phyloP scores from a whole-genome alignment of 1,140 invertebrate genomes.

The Aphis craccivora region DNA sequence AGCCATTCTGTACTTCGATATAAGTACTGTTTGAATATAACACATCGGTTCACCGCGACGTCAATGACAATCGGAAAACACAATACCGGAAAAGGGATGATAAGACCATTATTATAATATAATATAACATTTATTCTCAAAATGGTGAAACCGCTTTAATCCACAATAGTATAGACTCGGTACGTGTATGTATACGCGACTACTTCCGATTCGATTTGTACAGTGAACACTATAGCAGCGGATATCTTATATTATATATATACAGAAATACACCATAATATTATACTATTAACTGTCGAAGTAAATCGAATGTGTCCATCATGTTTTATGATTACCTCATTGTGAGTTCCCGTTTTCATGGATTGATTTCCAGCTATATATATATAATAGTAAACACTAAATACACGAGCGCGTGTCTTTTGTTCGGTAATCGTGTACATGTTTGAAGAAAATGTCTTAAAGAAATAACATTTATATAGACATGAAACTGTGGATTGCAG shows the following conservation, averaged over 20 bases:
- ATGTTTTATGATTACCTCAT: conserved; percentile 14
- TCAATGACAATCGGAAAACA: background rate
- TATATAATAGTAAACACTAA: background rate
- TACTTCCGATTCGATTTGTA: conserved; percentile 23
- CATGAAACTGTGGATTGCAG: background rate
- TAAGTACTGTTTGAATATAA: background rate
- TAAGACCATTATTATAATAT: background rate
- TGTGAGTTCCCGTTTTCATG: background rate
- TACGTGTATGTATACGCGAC: background rate
- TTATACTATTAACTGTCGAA: background rate
- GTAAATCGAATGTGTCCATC: conserved; percentile 29
- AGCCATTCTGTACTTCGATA: background rate
- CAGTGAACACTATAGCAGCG: background rate
- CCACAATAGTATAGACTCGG: background rate
- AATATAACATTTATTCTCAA: background rate
- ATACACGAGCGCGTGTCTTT: background rate
- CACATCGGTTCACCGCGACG: background rate
- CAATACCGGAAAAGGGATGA: conserved; percentile 24
- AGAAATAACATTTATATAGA: background rate
- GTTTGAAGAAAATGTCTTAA: background rate
- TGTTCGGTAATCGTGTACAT: background rate
- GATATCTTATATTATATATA: background rate
- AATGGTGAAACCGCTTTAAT: background rate
- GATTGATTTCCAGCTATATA: background rate
- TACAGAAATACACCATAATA: background rate